A percentile compares a stretch with the other conserved stretches of the same genome.
Conservation (phyloP, 2,113 vertebrate species). For the Acanthochromis polyacanthus region DNA sequence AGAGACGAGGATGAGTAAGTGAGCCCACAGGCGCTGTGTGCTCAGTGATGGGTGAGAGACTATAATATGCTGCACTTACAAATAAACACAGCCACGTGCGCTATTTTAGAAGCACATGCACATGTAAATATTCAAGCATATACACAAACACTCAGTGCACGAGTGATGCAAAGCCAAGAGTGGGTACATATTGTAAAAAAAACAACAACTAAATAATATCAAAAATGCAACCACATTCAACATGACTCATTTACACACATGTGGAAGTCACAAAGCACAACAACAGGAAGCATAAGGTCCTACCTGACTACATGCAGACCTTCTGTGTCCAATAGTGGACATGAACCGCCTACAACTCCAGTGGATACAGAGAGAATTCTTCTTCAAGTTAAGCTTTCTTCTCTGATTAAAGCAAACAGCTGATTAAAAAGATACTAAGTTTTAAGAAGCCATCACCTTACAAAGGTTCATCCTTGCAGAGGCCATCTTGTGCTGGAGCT, state of each 20-base stretch:
- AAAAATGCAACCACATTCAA: neutral
- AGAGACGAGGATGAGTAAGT: slow-evolving; percentile 50
- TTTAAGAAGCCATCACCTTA: too few species aligned
- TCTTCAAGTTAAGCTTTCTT: too few species aligned
- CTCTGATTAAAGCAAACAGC: too few species aligned
- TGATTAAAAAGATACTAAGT: too few species aligned
- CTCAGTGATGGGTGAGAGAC: slow-evolving; percentile 64
- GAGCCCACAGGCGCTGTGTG: slow-evolving; percentile 59
- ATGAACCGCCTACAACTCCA: too few species aligned
- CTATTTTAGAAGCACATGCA: neutral
- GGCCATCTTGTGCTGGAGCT: too few species aligned
- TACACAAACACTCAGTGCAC: neutral
- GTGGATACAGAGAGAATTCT: too few species aligned
- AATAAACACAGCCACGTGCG: slow-evolving; percentile 4
- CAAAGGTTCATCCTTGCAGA: too few species aligned
- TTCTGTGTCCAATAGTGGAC: too few species aligned
- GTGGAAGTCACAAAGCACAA: neutral
- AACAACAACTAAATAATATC: neutral
- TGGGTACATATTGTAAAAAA: neutral
- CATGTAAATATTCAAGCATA: neutral
- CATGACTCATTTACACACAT: neutral
- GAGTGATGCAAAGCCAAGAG: neutral
- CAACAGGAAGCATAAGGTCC: too few species aligned
- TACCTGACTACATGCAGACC: too few species aligned
- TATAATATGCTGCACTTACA: slow-evolving; percentile 47